Evolutionary conservation across 2,888 invertebrate genomes (phyloP).

Genomic region (Anorthoa munda): DNA sequence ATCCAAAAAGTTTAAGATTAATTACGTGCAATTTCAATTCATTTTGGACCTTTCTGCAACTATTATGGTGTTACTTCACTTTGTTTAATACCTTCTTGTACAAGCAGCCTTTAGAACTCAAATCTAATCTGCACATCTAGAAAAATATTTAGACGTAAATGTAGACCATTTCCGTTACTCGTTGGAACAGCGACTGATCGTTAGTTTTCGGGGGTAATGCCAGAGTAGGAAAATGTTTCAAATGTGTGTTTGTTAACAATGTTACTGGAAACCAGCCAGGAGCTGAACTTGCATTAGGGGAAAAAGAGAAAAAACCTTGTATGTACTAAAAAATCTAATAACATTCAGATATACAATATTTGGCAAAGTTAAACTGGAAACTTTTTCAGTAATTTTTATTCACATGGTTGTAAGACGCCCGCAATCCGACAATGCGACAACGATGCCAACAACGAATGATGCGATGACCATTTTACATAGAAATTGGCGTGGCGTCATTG

Average conservation of each 20-base stretch:
- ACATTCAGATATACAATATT: neutral
- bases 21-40: too few relatives aligned
- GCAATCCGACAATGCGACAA: too few relatives aligned
- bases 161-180: constrained; percentile 13
- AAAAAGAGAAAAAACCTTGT: constrained; percentile 1
- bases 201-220: constrained; percentile 18
- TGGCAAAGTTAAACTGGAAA: neutral
- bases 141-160: constrained; percentile 6
- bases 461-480: too few relatives aligned
- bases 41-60: too few relatives aligned
- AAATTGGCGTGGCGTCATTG: too few relatives aligned
- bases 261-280: constrained; percentile 31
- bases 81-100: neutral
- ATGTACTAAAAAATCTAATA: constrained; percentile 5
- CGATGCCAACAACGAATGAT: too few relatives aligned
- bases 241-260: constrained; percentile 2
- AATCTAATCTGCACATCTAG: constrained; percentile 1
- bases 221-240: constrained; percentile 3
- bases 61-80: too few relatives aligned
- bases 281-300: neutral
- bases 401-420: too few relatives aligned
- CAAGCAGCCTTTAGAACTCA: neutral
- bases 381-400: neutral
- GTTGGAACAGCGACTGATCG: constrained; percentile 11
- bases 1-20: too few relatives aligned